These are phyloP conservation scores for Cistogaster globosa DNA, from an alignment of 2,888 invertebrate genomes.

Conservation along the genomic window DNA sequence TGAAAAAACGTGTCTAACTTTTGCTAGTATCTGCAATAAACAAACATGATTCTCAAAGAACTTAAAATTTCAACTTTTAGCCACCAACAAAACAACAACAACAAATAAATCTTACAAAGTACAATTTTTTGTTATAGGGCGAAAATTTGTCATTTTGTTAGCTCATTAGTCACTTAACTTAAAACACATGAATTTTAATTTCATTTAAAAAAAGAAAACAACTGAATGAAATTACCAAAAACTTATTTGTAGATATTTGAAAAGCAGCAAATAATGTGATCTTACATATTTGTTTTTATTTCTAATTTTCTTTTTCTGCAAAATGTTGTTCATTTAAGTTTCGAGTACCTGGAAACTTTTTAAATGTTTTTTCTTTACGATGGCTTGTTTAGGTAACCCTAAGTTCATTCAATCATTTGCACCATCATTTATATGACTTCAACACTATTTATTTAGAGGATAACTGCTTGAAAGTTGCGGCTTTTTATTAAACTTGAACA, in stretches of 20 bases:
- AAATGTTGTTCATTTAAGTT: background rate
- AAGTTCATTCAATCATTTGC: conserved; percentile 70
- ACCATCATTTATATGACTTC: conserved; percentile 70
- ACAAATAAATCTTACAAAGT: conserved; percentile 5
- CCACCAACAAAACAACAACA: background rate
- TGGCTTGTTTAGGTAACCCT: conserved; percentile 34
- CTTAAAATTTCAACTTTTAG: conserved; percentile 45
- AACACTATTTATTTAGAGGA: conserved; percentile 58
- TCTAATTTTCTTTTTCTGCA: no score
- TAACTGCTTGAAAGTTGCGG: conserved; percentile 6
- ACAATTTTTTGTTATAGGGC: conserved; percentile 62
- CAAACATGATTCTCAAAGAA: conserved; percentile 63
- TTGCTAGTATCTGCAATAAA: conserved; percentile 42
- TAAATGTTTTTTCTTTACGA: conserved; percentile 3
- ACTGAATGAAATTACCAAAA: conserved; percentile 27
- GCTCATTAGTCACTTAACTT: conserved; percentile 71
- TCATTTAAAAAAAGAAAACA: conserved; percentile 1
- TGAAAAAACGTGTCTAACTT: conserved; percentile 68
- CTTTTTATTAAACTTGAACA: background rate
- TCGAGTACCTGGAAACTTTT: background rate
- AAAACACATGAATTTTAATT: conserved; percentile 53
- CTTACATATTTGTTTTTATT: no score
- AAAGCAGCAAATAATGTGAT: conserved; percentile 61
- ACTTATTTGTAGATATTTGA: conserved; percentile 67
- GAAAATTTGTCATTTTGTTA: conserved; percentile 71